A percentile compares a stretch with the other conserved stretches of the same genome.
phyloP scores from a whole-genome alignment of 1,140 invertebrate genomes.

The Solen grandis region DNA sequence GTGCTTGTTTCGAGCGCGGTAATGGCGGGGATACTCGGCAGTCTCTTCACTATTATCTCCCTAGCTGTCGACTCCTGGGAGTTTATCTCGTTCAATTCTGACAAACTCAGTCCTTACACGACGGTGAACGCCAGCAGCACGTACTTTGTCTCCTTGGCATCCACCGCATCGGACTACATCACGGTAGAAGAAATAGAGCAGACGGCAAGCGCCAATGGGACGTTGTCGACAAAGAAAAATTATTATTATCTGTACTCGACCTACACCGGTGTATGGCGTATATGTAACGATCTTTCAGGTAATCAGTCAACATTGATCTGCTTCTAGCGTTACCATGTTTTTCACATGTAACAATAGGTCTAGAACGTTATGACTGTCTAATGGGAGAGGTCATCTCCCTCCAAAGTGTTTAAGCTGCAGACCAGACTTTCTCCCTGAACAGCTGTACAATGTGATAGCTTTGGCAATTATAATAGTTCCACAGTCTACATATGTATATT shows the following conservation, averaged over 20 bases:
- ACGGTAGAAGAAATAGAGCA: not conserved
- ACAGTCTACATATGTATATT: too few species aligned
- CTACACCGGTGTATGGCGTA: constrained; percentile 45
- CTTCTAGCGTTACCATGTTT: not conserved
- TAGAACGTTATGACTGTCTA: not conserved
- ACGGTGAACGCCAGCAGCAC: constrained; percentile 9
- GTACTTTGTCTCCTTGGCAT: constrained; percentile 26
- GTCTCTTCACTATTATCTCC: constrained; percentile 41
- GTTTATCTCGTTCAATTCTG: constrained; percentile 9
- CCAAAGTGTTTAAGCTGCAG: too few species aligned
- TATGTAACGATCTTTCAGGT: constrained; percentile 45
- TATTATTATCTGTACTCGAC: constrained; percentile 23
- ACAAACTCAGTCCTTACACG: constrained; percentile 10
- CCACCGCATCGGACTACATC: constrained; percentile 19
- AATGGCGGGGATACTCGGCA: constrained; percentile 26
- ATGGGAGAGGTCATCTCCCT: not conserved
- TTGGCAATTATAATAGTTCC: not conserved
- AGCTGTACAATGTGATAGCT: not conserved
- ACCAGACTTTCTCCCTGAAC: not conserved
- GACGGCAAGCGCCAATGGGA: not conserved
- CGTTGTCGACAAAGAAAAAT: not conserved
- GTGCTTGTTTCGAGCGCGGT: constrained; percentile 42
- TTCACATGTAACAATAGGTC: not conserved
- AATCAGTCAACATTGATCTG: not conserved
- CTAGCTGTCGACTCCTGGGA: constrained; percentile 47